Conservation (phyloP, 2,888 invertebrate species). For the Cenopis cana region DNA sequence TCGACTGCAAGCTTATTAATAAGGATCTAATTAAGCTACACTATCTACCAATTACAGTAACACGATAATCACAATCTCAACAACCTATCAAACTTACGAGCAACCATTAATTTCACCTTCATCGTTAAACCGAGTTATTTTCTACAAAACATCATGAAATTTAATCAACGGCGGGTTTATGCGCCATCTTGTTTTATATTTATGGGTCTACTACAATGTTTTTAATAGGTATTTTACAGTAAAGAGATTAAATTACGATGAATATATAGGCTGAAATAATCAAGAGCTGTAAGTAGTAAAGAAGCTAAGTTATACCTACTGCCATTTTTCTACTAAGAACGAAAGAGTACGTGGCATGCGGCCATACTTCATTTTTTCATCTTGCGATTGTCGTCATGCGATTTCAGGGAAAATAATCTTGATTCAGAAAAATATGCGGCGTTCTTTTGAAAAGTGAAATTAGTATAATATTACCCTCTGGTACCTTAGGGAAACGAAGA, state of each 20-base stretch:
- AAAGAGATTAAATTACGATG: neutral
- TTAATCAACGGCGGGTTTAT: conserved; percentile 24
- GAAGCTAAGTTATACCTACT: neutral
- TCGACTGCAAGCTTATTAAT: conserved; percentile 48
- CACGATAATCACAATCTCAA: conserved; percentile 22
- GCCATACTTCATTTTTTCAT: too few species aligned
- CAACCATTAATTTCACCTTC: conserved; percentile 15
- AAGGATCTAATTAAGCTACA: conserved; percentile 15
- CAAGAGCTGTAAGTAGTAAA: neutral
- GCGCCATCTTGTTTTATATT: conserved; percentile 6
- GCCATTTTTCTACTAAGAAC: too few species aligned
- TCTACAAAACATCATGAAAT: conserved; percentile 21
- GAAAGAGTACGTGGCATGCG: too few species aligned
- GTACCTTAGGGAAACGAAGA: too few species aligned
- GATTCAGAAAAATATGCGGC: too few species aligned
- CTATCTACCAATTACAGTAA: conserved; percentile 26
- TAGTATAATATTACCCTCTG: too few species aligned
- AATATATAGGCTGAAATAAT: neutral
- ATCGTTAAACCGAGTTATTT: conserved; percentile 22
- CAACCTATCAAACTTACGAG: conserved; percentile 21
- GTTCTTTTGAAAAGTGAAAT: too few species aligned
- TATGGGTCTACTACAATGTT: conserved; percentile 20
- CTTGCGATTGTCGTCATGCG: too few species aligned
- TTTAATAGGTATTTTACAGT: conserved; percentile 13
- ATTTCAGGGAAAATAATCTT: too few species aligned